Evolutionary conservation across 2,797 vertebrate genomes (phyloP), one percentile per base, ranked within the genome.

Genomic region (Enteromius unitaeniatus): DNA sequence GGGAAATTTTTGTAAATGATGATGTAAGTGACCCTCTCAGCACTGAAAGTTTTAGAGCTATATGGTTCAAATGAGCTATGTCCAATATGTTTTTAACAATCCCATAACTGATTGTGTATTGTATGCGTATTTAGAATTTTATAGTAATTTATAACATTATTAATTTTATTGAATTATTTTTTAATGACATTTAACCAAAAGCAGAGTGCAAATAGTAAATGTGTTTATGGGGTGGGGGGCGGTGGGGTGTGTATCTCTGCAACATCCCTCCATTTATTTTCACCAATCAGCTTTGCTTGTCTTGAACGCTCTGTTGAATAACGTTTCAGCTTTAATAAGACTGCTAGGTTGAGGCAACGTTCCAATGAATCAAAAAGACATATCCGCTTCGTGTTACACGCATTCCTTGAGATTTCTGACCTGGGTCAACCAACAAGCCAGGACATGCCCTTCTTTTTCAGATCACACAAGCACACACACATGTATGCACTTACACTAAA

Each of bases 321-420:
- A 68, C 0, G 34, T 58, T 60, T 77, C 34, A 37, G 34, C 28
- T 69, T 60, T 78, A 74, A 34, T 78, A 68, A 31, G 23, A 49
- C 49, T 55, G 42, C 45, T 49, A 49, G 58, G n/a, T 42, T 83
- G n/a, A 83, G 34, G 34, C 47, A 76, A 68, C 72, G 23, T 55
- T 42, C 75, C 7, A 70, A 37, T 78, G 37, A 60, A 78, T 84
- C 51, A 78, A 78, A 62, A 62, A 78, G 74, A 78, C 82, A 60
- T 70, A 84, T 78, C 40, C 53, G 53, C 65, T 83, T 60, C 74
- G 49, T 84, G 58, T 78, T 76, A 70, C 62, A 37, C 23, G 42
- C 82, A 78, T 84, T 84, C 82, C 65, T 78, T 70, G 19, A 49
- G 65, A 78, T 84, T 78, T 78, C 65, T 84, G 82, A 78, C 82